Evolutionary conservation across 2,888 invertebrate genomes (phyloP), one percentile per base, ranked within the genome.

Genomic region (Epirrhoe alternata): DNA sequence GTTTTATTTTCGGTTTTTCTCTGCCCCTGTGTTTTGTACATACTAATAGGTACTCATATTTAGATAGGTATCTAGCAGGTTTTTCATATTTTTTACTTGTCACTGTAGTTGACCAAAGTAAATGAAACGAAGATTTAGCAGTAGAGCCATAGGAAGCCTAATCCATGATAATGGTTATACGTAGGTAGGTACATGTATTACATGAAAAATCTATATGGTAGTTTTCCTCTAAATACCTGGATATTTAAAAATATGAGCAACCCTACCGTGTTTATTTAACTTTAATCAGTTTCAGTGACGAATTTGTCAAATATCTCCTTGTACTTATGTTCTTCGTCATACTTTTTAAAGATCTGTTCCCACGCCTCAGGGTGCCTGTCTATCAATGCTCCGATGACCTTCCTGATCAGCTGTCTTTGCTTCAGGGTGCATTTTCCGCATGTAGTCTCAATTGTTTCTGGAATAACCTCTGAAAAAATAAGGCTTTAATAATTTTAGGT

Each of bases 401-500:
- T 94, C 79, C 78, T 84, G 61, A 93, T 92, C 17, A 95, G 90
- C 70, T 92, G 85, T 76, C 94, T 94, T 80, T 96, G 96, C 75
- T 95, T 95, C 47, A 94, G 93, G 12, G 95, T 94, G 80, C 96
- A 96, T 86, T 95, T 96, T 4, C 84, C 90, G 80, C 96, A 96
- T n/a, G 95, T 92, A 0, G 95, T 95, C 80, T 93, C 90, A 35
- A 96, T 89, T 0, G 96, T 95, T 82, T 96, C 96, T 0, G 96
- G 96, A 76, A 96, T 94, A 54, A 94, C 94, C 77, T 94, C 96
- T 96, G 86, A 16, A 90, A 64, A 0, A n/a, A n/a, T 1, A 0
- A 5, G 2, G 38, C 38, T 42, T 42, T 1, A 42, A 42, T 12
- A 16, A 12, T 6, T 16, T 14, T 12, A 1, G 12, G 7, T 12